Evolutionary conservation across 2,797 vertebrate genomes (phyloP).

Genomic region (Sternotherus odoratus): DNA sequence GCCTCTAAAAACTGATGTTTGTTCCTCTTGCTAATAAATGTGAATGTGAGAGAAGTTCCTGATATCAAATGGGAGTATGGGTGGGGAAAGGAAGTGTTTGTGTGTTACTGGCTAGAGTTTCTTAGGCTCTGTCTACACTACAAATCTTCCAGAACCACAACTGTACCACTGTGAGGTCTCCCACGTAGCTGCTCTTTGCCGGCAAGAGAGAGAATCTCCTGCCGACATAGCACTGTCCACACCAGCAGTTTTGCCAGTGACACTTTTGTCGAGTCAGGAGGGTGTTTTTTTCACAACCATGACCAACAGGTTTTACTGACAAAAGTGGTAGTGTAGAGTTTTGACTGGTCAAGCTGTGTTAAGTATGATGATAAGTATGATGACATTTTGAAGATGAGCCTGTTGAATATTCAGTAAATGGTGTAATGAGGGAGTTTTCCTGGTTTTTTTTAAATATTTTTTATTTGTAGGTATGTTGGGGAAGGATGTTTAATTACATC

Average conservation of each 20-base stretch:
- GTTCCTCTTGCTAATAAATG: background rate
- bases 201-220: too few relatives aligned
- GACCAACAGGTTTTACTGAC: too few relatives aligned
- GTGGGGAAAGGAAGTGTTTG: fast-evolving
- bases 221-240: too few relatives aligned
- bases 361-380: background rate
- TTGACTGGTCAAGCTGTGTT: background rate
- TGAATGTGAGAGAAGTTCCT: background rate
- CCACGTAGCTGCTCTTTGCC: too few relatives aligned
- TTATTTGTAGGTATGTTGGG: background rate
- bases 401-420: background rate
- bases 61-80: fast-evolving
- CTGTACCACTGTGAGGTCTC: too few relatives aligned
- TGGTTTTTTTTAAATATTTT: background rate
- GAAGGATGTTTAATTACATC: background rate
- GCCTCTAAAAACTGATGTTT: background rate
- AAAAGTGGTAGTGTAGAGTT: background rate
- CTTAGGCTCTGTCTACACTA: background rate
- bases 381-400: background rate
- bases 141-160: too few relatives aligned
- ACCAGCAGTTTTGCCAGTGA: too few relatives aligned
- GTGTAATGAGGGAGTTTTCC: background rate
- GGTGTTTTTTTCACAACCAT: too few relatives aligned
- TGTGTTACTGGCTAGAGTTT: background rate
- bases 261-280: too few relatives aligned